phyloP scores from a whole-genome alignment of 2,888 invertebrate genomes.

The Heliconius cydno region DNA sequence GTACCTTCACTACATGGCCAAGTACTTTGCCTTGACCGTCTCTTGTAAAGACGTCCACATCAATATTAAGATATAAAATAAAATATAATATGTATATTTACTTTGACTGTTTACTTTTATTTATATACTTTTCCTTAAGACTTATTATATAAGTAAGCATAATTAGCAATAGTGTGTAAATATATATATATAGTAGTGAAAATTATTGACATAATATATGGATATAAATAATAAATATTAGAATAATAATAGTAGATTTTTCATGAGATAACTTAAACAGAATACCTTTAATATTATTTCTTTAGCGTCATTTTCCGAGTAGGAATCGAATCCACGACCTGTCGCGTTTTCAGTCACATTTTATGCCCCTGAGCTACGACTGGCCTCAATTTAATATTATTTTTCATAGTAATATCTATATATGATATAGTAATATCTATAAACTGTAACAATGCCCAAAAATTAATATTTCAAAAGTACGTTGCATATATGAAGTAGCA shows the following conservation, averaged over 20 bases:
- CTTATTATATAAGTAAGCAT: not conserved
- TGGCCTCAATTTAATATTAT: no score
- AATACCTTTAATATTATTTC: no score
- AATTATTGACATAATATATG: not conserved
- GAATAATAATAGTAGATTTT: not conserved
- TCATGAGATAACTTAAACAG: no score
- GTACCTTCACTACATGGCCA: conserved; percentile 18
- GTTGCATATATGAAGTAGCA: not conserved
- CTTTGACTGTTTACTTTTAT: not conserved
- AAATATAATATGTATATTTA: not conserved
- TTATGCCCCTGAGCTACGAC: no score
- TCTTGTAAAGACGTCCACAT: conserved; percentile 16
- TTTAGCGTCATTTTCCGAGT: no score
- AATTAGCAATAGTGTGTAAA: not conserved
- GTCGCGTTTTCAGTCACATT: no score
- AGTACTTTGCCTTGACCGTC: conserved; percentile 17
- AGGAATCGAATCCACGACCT: no score
- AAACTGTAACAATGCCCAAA: not conserved
- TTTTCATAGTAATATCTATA: not conserved
- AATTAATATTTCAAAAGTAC: not conserved
- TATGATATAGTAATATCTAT: not conserved
- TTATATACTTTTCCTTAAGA: not conserved
- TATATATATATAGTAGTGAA: no score
- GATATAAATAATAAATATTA: not conserved
- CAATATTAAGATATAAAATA: not conserved